These are phyloP conservation scores for Alaudala cheleensis DNA, from an alignment of 2,113 vertebrate genomes.

Conservation along the genomic window DNA sequence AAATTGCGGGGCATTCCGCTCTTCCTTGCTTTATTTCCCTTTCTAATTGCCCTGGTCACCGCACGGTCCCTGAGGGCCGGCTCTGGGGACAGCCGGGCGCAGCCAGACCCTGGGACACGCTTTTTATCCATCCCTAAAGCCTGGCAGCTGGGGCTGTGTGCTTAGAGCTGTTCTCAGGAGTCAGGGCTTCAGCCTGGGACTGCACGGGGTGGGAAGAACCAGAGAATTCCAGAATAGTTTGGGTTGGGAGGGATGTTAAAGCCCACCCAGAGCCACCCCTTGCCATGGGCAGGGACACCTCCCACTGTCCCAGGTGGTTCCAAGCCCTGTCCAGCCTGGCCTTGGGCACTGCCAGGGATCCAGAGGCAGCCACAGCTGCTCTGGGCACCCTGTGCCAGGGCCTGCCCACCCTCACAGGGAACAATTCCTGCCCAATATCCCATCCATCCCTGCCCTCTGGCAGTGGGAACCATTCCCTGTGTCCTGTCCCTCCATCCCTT, in stretches of 20 bases:
- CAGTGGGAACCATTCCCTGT: not conserved
- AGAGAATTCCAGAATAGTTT: not conserved
- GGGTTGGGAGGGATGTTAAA: rapidly evolving
- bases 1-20: not conserved
- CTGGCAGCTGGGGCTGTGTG: not conserved
- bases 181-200: not conserved
- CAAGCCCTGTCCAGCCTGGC: not conserved
- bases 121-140: not conserved
- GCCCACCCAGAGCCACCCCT: rapidly evolving
- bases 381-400: not conserved
- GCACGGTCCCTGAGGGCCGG: not conserved
- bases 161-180: not conserved
- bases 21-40: not conserved
- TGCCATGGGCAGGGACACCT: not conserved
- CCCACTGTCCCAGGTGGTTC: not conserved
- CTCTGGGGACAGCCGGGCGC: rapidly evolving
- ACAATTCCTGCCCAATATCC: not conserved
- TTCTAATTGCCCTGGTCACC: not conserved
- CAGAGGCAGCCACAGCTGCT: not conserved
- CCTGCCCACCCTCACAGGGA: not conserved
- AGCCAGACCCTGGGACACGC: not conserved
- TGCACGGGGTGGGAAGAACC: not conserved
- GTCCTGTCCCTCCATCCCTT: not conserved
- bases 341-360: not conserved
- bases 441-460: not conserved